Conservation (phyloP, 2,113 vertebrate genomes). For the Miniopterus natalensis region DNA sequence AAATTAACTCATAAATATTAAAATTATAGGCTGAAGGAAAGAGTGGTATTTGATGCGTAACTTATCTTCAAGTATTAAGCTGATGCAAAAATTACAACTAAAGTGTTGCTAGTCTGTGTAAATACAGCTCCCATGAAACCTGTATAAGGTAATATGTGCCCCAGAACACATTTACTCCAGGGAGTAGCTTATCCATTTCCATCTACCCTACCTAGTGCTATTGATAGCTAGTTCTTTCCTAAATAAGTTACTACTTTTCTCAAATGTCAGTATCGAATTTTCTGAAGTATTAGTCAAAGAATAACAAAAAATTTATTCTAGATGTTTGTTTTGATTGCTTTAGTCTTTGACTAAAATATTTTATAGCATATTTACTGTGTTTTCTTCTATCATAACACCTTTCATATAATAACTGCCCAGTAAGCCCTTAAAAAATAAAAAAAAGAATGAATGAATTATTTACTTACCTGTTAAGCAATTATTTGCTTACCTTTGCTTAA, state of each 20-base stretch:
- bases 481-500: neutral
- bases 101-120: neutral
- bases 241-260: neutral
- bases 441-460: neutral
- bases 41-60: conserved; percentile 75
- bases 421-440: neutral
- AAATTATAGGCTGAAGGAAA: conserved; percentile 83
- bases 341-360: neutral
- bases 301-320: neutral
- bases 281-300: neutral
- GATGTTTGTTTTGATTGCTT: neutral
- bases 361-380: neutral
- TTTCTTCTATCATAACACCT: neutral
- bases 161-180: neutral
- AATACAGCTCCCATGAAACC: neutral
- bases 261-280: neutral
- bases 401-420: neutral
- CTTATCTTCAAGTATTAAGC: conserved; percentile 80
- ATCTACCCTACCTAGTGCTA: neutral
- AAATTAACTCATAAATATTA: conserved; percentile 88
- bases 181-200: neutral
- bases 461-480: neutral
- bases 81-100: conserved; percentile 68
- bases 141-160: neutral
- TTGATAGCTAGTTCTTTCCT: neutral